Base-by-base conservation (phyloP, 2,888 invertebrate genomes). In the Beris morrisii region DNA sequence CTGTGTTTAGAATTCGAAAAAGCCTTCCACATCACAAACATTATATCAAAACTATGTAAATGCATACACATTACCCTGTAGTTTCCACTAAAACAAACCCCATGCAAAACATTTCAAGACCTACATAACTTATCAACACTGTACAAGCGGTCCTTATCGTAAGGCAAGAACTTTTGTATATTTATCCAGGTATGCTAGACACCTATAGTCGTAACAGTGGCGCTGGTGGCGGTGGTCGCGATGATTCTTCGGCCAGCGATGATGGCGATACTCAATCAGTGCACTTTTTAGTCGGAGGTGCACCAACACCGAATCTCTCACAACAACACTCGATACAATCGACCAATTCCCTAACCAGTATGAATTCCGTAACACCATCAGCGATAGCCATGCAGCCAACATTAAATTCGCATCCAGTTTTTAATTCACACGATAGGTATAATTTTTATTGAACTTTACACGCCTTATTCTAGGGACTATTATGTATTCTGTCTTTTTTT, bases 171-270 rank as follows among this genome's bases (percentile, higher is more conserved):
- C 71, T 75, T 73, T 71, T 75, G 59, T 76, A 72, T 76, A 73
- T 75, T 74, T 75, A 73, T 72, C 73, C 74, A 78, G 77, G 77
- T 73, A 72, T 75, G 67, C 68, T 74, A 65, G 77, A 78, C 72
- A 74, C 70, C 71, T 75, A 75, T 68, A 75, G 73, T 70, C 73
- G 76, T 56, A 75, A 71, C 64, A 69, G 69, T 59, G 64, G 71
- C 66, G 73, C 71, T 64, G 70, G 73, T 30, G 70, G 73, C 64
- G 74, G 72, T 66, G 73, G 73, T 54, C 75, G 76, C 22, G 78
- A 78, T 67, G 79, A 79, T 72, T 78, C 78, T 59, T 78, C 78
- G 30, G 74, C 75, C 63, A 78, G 78, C 69, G 78, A 78, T 61
- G 78, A 79, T 65, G 76, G 75, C 66, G 76, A 75, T 57, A 74